Evolutionary conservation across 2,797 vertebrate species (phyloP), one percentile per base, ranked within the genome.

Genomic region (Chelmon rostratus): DNA sequence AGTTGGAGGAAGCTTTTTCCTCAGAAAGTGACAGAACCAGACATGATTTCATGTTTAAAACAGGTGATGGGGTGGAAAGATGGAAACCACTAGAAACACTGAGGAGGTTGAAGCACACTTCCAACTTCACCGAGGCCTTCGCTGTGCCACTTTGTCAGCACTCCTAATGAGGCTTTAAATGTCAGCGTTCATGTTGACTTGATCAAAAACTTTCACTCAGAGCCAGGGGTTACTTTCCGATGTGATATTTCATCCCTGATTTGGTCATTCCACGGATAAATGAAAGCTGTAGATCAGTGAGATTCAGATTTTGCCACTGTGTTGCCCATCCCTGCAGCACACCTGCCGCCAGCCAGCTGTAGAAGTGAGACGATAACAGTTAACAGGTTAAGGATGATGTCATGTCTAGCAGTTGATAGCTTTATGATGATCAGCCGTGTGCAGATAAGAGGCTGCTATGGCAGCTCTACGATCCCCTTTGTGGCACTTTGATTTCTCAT

Each of bases 21-120:
- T 67, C 38, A 65, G 73, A 88, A 92, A 92, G 76, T 11, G 46
- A 73, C 70, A 72, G 63, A 85, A 68, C 76, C 78, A 91, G 89
- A 93, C 88, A 79, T 92, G 89, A 90, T 86, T 92, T 91, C 79
- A 92, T 85, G 80, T 83, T 76, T 8, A 47, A 89, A 81, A 37
- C 81, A 90, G 80, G 81, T 84, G 84, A 87, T n/a, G 62, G 81
- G 77, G 73, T 46, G 70, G 64, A 72, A 57, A 69, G 49, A 74
- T 66, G 66, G 62, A 65, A 83, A 52, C 47, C 73, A 67, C 70
- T 76, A 61, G 44, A 71, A 85, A 81, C 53, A 76, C 42, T 13
- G 42, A 49, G 37, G 64, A 69, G 70, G 76, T 6, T 46, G 16
- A 62, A 65, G 4, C 15, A 28, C 31, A 65, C 66, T 44, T 69